Percentiles rank a stretch among this genome's conserved stretches.
phyloP scores from a whole-genome alignment of 2,888 invertebrate genomes.

The Microctonus aethiopoides region DNA sequence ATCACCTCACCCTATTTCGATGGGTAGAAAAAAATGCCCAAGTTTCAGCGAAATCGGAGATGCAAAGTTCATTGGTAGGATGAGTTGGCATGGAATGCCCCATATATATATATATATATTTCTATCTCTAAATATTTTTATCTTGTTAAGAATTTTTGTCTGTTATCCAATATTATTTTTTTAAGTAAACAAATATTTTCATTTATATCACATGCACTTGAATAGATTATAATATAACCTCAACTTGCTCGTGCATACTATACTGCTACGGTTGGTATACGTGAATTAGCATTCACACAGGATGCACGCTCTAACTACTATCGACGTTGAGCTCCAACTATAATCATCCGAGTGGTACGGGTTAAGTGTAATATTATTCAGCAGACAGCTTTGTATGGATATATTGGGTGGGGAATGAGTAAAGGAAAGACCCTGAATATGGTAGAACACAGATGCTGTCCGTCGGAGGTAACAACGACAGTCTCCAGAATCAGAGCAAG shows the following conservation, averaged over 20 bases:
- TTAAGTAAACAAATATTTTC: too few species aligned
- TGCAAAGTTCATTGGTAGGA: too few species aligned
- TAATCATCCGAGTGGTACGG: constrained; percentile 65
- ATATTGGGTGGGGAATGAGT: constrained; percentile 41
- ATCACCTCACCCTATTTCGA: too few species aligned
- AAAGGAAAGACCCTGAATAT: constrained; percentile 40
- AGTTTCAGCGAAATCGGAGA: too few species aligned
- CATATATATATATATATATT: too few species aligned
- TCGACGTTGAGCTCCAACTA: constrained; percentile 65
- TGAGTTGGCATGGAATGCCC: too few species aligned
- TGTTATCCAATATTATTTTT: too few species aligned
- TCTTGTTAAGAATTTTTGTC: too few species aligned
- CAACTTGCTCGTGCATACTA: constrained; percentile 10
- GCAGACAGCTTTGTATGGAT: constrained; percentile 66
- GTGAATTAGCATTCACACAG: constrained; percentile 64
- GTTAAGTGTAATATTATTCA: constrained; percentile 67
- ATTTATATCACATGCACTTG: not conserved
- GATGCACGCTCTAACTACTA: constrained; percentile 68
- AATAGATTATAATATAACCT: constrained; percentile 9
- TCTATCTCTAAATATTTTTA: too few species aligned
- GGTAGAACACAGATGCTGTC: constrained; percentile 62
- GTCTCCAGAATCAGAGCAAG: constrained; percentile 21
- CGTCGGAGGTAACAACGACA: constrained; percentile 47
- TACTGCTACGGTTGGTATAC: constrained; percentile 17
- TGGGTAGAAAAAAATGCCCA: too few species aligned